Evolutionary conservation across 2,113 vertebrate genomes (phyloP), one percentile per base, ranked within the genome.

Genomic region (Trachemys scripta): DNA sequence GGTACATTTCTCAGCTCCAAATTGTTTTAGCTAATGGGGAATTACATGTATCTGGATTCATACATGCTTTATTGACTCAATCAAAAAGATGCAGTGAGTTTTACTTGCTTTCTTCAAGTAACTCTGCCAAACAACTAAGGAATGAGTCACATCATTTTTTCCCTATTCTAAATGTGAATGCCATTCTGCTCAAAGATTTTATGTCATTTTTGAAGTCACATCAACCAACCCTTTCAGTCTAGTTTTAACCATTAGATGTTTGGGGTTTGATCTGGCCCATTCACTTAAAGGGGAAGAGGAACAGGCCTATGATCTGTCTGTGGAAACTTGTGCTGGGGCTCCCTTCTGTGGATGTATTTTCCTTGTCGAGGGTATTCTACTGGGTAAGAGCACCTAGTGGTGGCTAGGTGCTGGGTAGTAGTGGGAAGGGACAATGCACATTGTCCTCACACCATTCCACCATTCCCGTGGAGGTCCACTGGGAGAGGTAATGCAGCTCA

Each of bases 21-120:
- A 92, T 56, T 92, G 8, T 86, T 95, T 97, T 90, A 91, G 25
- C 78, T 92, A 80, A 17, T 17, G 4, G 59, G 31, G 96, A 94
- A 17, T 35, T n/a, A 45, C 13, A 85, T 35, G 92, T 56, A 87
- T 22, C 57, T 59, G 75, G 10, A 95, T 93, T 96, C 88, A 94
- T 89, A 38, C 88, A 10, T 88, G 82, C 59, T 86, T 80, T 27
- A 45, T 91, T 96, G 51, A 92, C 2, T 57, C 38, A 91, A 12
- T 38, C 27, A 90, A 83, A 89, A 27, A 2, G 54, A 19, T 90
- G 24, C 16, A 3, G 4, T 19, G 3, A 69, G 65, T 90, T 93
- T 94, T 90, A 54, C 0, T 10, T 83, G 88, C 54, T 72, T 81
- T 35, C 6, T n/a, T 6, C 31, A 10, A 72, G 22, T 0, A 83